Evolutionary conservation across 1,140 invertebrate species (phyloP).

Genomic region (Pogonus chalceus): DNA sequence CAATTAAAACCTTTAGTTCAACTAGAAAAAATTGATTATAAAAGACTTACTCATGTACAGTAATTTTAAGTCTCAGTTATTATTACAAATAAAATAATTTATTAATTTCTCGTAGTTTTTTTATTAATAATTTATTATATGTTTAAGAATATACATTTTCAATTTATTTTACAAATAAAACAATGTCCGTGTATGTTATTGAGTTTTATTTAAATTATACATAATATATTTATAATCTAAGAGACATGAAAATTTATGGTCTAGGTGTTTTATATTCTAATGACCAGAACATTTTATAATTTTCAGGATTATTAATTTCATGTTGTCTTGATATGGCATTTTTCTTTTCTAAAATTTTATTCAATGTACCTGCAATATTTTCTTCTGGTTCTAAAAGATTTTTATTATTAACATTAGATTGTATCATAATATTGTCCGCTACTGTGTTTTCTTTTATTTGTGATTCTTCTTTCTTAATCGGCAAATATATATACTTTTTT

Average conservation of each 20-base stretch:
- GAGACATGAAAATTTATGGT: no score
- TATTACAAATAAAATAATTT: no score
- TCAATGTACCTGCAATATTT: not conserved
- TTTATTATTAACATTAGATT: not conserved
- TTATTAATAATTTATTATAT: no score
- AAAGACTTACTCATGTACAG: constrained; percentile 53
- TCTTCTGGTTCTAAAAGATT: not conserved
- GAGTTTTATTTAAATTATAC: no score
- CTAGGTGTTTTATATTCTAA: not conserved
- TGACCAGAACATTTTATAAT: not conserved
- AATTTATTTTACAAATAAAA: no score
- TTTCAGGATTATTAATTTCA: not conserved
- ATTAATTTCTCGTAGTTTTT: no score
- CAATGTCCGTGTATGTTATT: no score
- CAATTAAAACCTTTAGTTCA: constrained; percentile 85
- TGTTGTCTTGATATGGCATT: not conserved
- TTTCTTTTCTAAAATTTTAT: not conserved
- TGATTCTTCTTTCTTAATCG: not conserved
- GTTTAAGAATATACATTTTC: no score
- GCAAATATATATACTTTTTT: not conserved
- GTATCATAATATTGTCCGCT: not conserved
- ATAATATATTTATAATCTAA: no score
- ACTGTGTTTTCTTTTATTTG: not conserved
- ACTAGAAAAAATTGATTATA: constrained; percentile 85
- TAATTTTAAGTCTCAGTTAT: no score